phyloP scores from a whole-genome alignment of 2,113 vertebrate genomes.

The Oreochromis niloticus region DNA sequence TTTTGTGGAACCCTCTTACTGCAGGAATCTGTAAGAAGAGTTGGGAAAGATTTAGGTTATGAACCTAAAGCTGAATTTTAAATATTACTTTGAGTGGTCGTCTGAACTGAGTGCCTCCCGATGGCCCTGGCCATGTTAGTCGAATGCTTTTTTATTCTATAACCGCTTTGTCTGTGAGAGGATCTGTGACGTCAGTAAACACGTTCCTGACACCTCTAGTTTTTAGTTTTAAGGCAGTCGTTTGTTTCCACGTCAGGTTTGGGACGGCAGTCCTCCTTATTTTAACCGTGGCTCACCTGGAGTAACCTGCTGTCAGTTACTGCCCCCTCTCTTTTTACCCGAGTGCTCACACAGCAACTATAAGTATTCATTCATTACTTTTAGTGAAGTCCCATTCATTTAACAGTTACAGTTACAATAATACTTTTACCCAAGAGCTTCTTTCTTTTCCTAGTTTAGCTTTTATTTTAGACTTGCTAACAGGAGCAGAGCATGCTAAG shows the following conservation, averaged over 20 bases:
- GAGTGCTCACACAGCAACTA: not conserved
- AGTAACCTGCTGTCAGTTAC: not conserved
- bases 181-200: not conserved
- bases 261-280: not conserved
- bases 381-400: fast-evolving
- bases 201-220: fast-evolving
- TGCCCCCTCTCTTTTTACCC: too few species aligned
- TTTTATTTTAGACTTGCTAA: not conserved
- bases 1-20: conserved; percentile 76
- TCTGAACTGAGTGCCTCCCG: not conserved
- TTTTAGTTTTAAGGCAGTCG: not conserved
- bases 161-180: not conserved
- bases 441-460: not conserved
- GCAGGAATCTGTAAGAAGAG: conserved; percentile 38
- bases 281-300: not conserved
- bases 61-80: not conserved
- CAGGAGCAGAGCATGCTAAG: not conserved
- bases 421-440: not conserved
- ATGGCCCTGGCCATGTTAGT: not conserved
- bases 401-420: not conserved
- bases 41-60: not conserved
- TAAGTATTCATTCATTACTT: not conserved
- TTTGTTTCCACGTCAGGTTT: fast-evolving
- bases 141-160: not conserved
- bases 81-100: not conserved